phyloP scores from a whole-genome alignment of 2,113 vertebrate genomes.

The Mesitornis unicolor region DNA sequence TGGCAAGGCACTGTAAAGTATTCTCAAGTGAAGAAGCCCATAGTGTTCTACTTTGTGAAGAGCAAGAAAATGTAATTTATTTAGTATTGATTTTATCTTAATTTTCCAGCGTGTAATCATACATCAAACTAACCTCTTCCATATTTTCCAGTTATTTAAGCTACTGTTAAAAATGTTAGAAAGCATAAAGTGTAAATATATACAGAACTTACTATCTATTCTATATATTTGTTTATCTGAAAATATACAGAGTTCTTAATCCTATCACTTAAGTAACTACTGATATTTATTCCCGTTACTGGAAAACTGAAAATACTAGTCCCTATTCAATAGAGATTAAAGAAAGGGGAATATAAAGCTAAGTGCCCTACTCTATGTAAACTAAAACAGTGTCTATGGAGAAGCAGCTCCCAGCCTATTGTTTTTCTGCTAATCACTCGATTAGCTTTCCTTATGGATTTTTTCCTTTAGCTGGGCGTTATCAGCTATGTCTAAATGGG shows the following conservation, averaged over 20 bases:
- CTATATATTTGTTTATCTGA: not conserved
- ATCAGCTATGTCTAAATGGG: not conserved
- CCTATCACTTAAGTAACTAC: not conserved
- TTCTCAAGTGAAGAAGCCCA: slow-evolving; percentile 9
- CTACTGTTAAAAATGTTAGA: not conserved
- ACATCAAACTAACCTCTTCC: not conserved
- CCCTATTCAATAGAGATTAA: not conserved
- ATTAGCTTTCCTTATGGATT: not conserved
- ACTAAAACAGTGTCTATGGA: not conserved
- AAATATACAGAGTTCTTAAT: not conserved
- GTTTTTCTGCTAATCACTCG: not conserved
- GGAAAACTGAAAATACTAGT: not conserved
- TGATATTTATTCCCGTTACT: not conserved
- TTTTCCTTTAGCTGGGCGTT: not conserved
- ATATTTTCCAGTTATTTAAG: not conserved
- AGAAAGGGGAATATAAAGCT: not conserved
- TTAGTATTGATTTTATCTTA: not conserved
- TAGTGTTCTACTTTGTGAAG: not conserved
- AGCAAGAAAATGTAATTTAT: not conserved
- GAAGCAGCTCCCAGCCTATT: not conserved
- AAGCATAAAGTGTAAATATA: not conserved
- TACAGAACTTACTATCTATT: not conserved
- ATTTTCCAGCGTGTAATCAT: not conserved
- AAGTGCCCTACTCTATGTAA: not conserved
- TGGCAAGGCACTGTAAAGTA: not conserved